Percentiles rank a stretch among this genome's conserved stretches.
phyloP scores from a whole-genome alignment of 2,888 invertebrate genomes.

The Thecophora atra region DNA sequence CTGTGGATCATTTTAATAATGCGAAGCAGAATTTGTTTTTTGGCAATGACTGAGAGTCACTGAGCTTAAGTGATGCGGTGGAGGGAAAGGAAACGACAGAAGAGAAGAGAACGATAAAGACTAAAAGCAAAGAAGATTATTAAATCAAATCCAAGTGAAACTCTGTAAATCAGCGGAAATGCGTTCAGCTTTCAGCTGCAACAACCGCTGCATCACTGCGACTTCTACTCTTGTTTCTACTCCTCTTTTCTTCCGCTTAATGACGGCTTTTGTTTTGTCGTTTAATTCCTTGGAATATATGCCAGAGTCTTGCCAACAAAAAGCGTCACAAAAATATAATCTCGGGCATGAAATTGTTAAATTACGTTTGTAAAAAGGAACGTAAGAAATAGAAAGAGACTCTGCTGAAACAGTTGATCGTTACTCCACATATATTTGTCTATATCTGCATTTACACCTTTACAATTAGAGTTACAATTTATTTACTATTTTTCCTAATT shows the following conservation, averaged over 20 bases:
- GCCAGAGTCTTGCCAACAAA: slow-evolving; percentile 26
- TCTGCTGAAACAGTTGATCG: slow-evolving; percentile 47
- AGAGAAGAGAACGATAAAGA: background rate
- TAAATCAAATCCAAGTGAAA: slow-evolving; percentile 20
- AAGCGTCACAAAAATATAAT: no score
- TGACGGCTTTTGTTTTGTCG: slow-evolving; percentile 25
- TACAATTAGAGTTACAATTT: no score
- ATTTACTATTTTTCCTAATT: no score
- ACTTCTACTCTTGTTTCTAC: background rate
- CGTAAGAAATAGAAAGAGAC: no score
- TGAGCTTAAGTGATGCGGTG: background rate
- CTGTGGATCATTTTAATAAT: slow-evolving; percentile 45
- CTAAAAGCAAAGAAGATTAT: background rate
- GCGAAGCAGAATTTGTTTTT: slow-evolving; percentile 24
- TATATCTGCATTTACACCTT: no score
- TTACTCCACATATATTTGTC: no score
- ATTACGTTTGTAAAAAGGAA: no score
- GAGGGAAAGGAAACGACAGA: background rate
- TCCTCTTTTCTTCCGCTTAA: slow-evolving; percentile 1
- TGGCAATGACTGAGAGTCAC: slow-evolving; percentile 1
- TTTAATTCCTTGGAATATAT: slow-evolving; percentile 21
- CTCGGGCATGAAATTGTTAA: no score
- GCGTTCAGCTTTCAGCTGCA: background rate
- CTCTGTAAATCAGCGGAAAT: slow-evolving; percentile 15
- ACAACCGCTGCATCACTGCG: background rate